Evolutionary conservation across 2,113 vertebrate genomes (phyloP), one percentile per base, ranked within the genome.

Genomic region (Astatotilapia flaviijosephi): DNA sequence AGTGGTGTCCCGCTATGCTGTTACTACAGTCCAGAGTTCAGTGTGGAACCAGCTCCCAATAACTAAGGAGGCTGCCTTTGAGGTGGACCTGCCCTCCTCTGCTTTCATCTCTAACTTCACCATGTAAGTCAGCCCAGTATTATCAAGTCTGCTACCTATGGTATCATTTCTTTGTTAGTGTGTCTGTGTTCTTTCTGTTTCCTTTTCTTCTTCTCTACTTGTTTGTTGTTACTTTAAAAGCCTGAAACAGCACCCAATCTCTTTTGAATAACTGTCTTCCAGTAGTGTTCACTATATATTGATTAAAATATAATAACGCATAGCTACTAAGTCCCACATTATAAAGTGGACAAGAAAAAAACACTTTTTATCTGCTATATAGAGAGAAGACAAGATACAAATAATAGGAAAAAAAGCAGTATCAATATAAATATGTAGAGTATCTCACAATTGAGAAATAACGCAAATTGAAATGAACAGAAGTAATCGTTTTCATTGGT

Each of bases 51-150:
- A 97, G 88, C 96, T 97, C 7, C n/a, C 95, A 13, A 49, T 95
- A 77, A 92, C 93, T 51, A 97, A 97, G 62, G 97, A 97, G 49
- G 97, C 97, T 1, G 91, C 96, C 45, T 98, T 98, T 68, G 96
- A 98, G 82, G 92, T 98, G 89, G 96, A 97, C 86, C 95, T 98
- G 79, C 96, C 97, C 13, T 92, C 88, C 9, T 88, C 97, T 1
- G 96, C 97, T 3, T 98, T 98, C 94, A 97, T 97, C 88, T 98
- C 97, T 91, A 98, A 98, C 95, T 97, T 98, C 87, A 97, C 96
- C 90, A 96, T 98, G 97, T 97, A 86, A 97, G 97, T 96, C n/a
- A 9, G 13, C 1, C 5, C 5, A 60, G 7, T 31, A n/a, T 47
- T 0, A 77, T 75, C 33, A 40, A 12, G 9, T 58, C 2, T 58